phyloP scores from a whole-genome alignment of 2,797 vertebrate genomes.

The Sorex maritimensis region DNA sequence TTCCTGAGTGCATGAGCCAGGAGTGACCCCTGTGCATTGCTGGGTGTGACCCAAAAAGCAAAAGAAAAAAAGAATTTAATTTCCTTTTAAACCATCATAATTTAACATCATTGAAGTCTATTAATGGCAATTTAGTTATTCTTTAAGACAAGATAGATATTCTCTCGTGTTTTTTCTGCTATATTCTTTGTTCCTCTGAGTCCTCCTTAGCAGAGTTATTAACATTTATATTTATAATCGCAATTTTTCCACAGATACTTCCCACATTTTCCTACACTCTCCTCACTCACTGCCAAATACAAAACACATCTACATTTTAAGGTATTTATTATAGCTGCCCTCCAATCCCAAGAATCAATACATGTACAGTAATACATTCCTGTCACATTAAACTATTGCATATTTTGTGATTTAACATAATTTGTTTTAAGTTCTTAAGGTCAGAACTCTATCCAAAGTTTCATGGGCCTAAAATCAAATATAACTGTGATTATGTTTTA shows the following conservation, averaged over 20 bases:
- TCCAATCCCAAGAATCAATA: not conserved
- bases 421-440: not conserved
- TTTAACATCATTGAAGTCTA: not conserved
- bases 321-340: not conserved
- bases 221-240: not conserved
- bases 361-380: not conserved
- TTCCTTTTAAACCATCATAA: not conserved
- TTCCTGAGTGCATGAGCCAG: too few relatives aligned
- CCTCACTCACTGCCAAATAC: not conserved
- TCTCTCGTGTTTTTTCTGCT: not conserved
- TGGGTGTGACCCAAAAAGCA: too few relatives aligned
- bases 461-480: not conserved
- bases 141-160: not conserved
- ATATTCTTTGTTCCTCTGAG: not conserved
- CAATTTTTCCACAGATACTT: not conserved
- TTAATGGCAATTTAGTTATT: not conserved
- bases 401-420: not conserved
- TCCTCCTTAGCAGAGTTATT: not conserved
- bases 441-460: not conserved
- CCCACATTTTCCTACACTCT: not conserved
- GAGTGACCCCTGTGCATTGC: too few relatives aligned
- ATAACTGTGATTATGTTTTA: not conserved
- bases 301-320: not conserved
- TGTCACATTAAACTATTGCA: not conserved
- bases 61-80: not conserved